phyloP scores from a whole-genome alignment of 92 coral and sea anemone species.

The Nematostella vectensis region DNA sequence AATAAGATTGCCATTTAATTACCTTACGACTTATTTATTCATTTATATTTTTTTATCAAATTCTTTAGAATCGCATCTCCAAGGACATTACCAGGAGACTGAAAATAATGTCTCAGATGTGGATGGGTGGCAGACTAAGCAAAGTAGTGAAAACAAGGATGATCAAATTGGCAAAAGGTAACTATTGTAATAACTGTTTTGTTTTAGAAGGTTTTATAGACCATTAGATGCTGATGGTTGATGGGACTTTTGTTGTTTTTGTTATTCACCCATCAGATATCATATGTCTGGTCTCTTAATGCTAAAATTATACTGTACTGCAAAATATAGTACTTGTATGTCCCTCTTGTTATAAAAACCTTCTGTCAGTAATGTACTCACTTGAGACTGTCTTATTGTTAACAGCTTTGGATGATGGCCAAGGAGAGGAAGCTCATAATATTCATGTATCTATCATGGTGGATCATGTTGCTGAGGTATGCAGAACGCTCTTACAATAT shows the following conservation, averaged over 20 bases:
- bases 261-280: not conserved
- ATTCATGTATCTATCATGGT: constrained; percentile 87
- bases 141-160: constrained; percentile 75
- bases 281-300: not conserved
- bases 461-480: constrained; percentile 91
- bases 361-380: too few relatives aligned
- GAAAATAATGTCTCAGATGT: constrained; percentile 75
- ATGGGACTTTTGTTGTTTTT: not conserved
- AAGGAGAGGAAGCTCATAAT: constrained; percentile 78
- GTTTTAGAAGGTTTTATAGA: not conserved
- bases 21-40: not conserved
- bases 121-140: constrained; percentile 79
- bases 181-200: not conserved
- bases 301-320: not conserved
- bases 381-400: constrained; percentile 6
- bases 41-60: constrained; percentile 1
- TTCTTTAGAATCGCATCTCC: constrained; percentile 82
- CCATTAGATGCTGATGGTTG: not conserved
- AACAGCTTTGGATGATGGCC: constrained; percentile 77
- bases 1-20: too few relatives aligned
- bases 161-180: constrained; percentile 87
- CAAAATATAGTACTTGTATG: not conserved
- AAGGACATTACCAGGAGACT: constrained; percentile 80
- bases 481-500: not conserved
- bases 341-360: not conserved